Evolutionary conservation across 1,140 invertebrate genomes (phyloP).

Genomic region (Formica selysi): DNA sequence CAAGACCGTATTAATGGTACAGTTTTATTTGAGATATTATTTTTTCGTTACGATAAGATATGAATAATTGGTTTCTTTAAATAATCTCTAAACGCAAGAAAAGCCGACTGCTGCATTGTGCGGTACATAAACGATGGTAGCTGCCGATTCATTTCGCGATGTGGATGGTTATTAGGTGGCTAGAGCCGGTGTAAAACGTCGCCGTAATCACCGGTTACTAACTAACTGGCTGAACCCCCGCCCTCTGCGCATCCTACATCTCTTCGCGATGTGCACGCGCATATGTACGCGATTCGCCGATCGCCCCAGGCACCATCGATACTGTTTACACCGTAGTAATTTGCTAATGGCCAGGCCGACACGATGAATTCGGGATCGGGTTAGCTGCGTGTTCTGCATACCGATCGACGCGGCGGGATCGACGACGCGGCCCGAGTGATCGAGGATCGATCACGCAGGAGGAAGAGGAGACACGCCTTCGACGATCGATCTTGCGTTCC

Average conservation of each 20-base stretch:
- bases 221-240: constrained; percentile 79
- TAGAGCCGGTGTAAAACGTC: constrained; percentile 83
- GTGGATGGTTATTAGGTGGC: constrained; percentile 82
- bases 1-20: not conserved
- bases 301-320: constrained; percentile 76
- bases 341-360: constrained; percentile 83
- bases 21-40: not conserved
- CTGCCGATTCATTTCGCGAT: constrained; percentile 79
- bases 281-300: constrained; percentile 51
- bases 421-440: constrained; percentile 67
- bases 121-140: constrained; percentile 21
- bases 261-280: constrained; percentile 50
- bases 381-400: constrained; percentile 80
- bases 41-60: not conserved
- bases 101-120: not conserved
- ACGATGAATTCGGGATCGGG: constrained; percentile 82
- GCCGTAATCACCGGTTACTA: constrained; percentile 83
- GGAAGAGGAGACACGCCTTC: constrained; percentile 63
- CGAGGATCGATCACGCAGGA: constrained; percentile 62
- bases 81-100: not conserved
- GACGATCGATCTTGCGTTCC: constrained; percentile 58
- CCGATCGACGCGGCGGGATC: constrained; percentile 66
- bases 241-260: constrained; percentile 53
- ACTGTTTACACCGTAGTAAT: constrained; percentile 86
- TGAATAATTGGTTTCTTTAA: not conserved